Conservation (phyloP, 2,888 invertebrate species). For the Zootermopsis nevadensis region DNA sequence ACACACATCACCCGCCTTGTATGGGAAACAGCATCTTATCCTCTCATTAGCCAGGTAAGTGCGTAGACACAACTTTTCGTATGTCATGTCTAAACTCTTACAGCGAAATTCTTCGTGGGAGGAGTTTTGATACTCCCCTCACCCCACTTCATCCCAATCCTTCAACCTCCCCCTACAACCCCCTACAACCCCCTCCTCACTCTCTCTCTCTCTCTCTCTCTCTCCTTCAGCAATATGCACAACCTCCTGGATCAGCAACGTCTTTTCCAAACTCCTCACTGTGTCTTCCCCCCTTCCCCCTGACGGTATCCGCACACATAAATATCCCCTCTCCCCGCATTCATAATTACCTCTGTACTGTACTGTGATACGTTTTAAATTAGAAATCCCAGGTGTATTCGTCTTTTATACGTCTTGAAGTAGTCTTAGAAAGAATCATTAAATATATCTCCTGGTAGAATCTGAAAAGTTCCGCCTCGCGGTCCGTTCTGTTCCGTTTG, state of each 20-base stretch:
- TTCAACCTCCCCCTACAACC: too few species aligned
- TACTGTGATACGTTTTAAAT: neutral
- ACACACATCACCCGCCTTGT: conserved; percentile 46
- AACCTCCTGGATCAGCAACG: neutral
- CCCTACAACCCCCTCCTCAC: neutral
- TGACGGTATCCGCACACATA: neutral
- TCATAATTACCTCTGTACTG: neutral
- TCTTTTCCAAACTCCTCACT: neutral
- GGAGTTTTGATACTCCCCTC: conserved; percentile 9
- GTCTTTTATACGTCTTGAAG: neutral
- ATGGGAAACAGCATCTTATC: conserved; percentile 49
- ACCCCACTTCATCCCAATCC: conserved; percentile 1
- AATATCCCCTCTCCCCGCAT: neutral
- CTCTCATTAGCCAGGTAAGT: conserved; percentile 47
- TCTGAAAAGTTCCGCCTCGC: neutral
- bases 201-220: neutral
- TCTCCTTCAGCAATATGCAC: neutral
- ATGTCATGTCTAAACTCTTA: neutral
- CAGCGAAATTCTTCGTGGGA: conserved; percentile 25
- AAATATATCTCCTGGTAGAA: conserved; percentile 5
- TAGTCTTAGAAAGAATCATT: conserved; percentile 9
- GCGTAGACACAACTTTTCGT: neutral
- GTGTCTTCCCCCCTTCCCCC: neutral
- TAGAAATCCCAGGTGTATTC: neutral
- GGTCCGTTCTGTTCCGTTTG: neutral